These are phyloP conservation scores for Leptinotarsa texana DNA, from an alignment of 1,140 invertebrate genomes.

Conservation along the genomic window DNA sequence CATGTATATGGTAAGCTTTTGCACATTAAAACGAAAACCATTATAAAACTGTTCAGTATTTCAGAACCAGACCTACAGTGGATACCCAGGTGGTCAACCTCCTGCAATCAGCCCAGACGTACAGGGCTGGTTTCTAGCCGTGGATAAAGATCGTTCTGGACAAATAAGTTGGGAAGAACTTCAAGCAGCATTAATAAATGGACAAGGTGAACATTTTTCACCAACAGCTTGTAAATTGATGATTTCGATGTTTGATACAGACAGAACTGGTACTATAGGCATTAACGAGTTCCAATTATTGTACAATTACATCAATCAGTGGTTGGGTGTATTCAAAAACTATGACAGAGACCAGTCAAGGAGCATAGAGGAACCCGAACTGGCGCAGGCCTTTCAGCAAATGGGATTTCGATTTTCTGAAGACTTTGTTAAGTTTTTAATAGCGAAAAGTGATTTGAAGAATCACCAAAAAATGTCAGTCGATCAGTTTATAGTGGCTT, in stretches of 20 bases:
- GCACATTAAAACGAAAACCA: too few species aligned
- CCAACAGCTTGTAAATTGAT: conserved; percentile 84
- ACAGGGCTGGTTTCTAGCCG: conserved; percentile 79
- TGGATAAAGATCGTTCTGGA: conserved; percentile 82
- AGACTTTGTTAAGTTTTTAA: conserved; percentile 75
- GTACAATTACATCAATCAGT: conserved; percentile 88
- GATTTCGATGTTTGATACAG: conserved; percentile 91
- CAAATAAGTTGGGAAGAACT: conserved; percentile 78
- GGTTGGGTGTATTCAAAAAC: conserved; percentile 79
- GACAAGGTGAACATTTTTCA: conserved; percentile 83
- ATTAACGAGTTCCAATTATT: conserved; percentile 83
- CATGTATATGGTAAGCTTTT: too few species aligned
- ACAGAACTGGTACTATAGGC: conserved; percentile 85
- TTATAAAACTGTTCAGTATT: background rate
- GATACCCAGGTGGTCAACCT: conserved; percentile 16
- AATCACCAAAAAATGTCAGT: conserved; percentile 71
- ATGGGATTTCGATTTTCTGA: conserved; percentile 88
- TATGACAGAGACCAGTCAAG: conserved; percentile 84
- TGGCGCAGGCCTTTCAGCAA: conserved; percentile 71
- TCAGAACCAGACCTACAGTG: background rate
- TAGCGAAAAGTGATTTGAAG: conserved; percentile 68
- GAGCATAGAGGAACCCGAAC: conserved; percentile 78
- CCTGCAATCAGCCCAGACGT: conserved; percentile 64
- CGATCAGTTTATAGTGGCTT: conserved; percentile 86
- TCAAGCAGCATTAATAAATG: conserved; percentile 82